Conservation (phyloP, 2,888 invertebrate species). For the Galerucella pusilla region DNA sequence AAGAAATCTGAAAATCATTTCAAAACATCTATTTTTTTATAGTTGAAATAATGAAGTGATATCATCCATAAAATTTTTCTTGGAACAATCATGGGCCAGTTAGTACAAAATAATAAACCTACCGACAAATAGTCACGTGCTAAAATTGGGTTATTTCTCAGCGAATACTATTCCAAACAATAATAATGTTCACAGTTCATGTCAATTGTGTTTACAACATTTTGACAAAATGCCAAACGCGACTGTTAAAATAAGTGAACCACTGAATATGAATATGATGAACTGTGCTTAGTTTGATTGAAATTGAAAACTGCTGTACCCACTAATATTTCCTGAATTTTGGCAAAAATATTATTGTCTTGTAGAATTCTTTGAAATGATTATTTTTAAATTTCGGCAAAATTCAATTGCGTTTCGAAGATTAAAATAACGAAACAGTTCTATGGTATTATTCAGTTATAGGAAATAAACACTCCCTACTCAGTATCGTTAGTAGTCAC, state of each 20-base stretch:
- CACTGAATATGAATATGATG: neutral
- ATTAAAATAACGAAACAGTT: no score
- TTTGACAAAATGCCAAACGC: constrained; percentile 1
- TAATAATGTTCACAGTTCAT: neutral
- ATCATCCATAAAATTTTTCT: no score
- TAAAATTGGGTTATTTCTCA: neutral
- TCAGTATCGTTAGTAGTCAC: no score
- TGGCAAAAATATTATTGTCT: neutral
- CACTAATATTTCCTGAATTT: neutral
- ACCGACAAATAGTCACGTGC: neutral
- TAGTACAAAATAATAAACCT: no score
- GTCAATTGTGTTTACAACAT: neutral
- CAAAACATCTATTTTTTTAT: no score
- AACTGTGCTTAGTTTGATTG: neutral
- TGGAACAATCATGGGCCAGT: no score
- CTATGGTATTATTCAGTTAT: no score
- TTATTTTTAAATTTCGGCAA: neutral
- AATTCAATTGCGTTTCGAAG: no score
- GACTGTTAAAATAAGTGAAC: neutral
- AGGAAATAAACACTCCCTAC: no score
- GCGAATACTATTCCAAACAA: neutral
- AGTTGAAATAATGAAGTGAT: no score
- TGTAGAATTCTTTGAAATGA: neutral
- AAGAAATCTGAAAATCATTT: no score
- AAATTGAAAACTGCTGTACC: neutral